These are phyloP conservation scores for Morbakka virulenta DNA, from an alignment of 30 jellyfish, hydroid and myxozoan species.

Conservation along the genomic window DNA sequence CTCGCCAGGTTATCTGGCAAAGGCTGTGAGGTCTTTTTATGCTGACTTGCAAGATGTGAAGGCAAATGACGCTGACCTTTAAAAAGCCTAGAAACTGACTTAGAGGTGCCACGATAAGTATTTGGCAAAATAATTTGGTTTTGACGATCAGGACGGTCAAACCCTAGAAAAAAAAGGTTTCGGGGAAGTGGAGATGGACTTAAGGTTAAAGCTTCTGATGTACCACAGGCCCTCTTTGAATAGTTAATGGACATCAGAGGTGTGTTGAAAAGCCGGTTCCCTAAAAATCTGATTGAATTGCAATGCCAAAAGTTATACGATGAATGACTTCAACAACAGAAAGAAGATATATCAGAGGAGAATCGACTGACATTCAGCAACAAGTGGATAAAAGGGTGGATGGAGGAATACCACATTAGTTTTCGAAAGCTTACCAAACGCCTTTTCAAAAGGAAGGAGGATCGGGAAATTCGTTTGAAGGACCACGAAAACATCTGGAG, in stretches of 20 bases:
- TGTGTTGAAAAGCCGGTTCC: conserved; percentile 76
- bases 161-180: neutral
- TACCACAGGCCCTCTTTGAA: conserved; percentile 21
- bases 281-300: too few relatives aligned
- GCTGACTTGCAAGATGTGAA: conserved; percentile 52
- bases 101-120: too few relatives aligned
- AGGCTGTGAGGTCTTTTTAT: too few relatives aligned
- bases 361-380: conserved; percentile 19
- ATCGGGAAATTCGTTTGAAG: too few relatives aligned
- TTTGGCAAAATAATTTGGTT: too few relatives aligned
- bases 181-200: conserved; percentile 41
- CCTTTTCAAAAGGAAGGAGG: conserved; percentile 37
- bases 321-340: too few relatives aligned
- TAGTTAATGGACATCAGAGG: conserved; percentile 53
- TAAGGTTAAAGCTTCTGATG: conserved; percentile 31
- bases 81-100: conserved; percentile 69
- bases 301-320: too few relatives aligned
- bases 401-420: too few relatives aligned
- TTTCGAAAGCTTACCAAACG: conserved; percentile 68
- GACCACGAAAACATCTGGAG: too few relatives aligned
- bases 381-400: too few relatives aligned
- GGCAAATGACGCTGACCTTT: conserved; percentile 46
- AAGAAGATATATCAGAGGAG: neutral
- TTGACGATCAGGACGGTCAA: too few relatives aligned
- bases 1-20: conserved; percentile 55